Percentiles rank a stretch among this genome's conserved stretches.
phyloP scores from a whole-genome alignment of 2,113 vertebrate species.

The Cyphomyrus discorhynchus region DNA sequence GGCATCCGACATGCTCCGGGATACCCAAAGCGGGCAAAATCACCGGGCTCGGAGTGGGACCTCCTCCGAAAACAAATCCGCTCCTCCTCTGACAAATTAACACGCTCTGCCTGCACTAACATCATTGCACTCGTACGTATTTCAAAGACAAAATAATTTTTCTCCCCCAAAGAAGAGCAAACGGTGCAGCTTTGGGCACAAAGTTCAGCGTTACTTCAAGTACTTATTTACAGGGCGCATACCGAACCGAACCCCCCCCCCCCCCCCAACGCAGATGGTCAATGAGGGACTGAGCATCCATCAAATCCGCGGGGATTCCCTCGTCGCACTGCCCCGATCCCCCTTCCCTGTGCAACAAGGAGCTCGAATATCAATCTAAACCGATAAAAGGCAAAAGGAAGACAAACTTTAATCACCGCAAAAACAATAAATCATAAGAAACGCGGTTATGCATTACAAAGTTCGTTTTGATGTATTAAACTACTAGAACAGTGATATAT shows the following conservation, averaged over 20 bases:
- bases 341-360: slow-evolving; percentile 25
- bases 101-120: not conserved
- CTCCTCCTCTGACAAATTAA: not conserved
- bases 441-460: not conserved
- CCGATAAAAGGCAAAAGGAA: not conserved
- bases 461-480: not conserved
- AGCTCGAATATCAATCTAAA: not conserved
- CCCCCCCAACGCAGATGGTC: slow-evolving; percentile 46
- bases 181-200: not conserved
- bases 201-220: not conserved
- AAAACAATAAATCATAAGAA: not conserved
- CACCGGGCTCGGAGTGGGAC: not conserved
- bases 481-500: not conserved
- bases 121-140: not conserved
- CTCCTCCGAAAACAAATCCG: not conserved
- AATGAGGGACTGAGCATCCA: slow-evolving; percentile 41
- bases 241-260: not conserved
- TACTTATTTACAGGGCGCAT: not conserved
- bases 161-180: not conserved
- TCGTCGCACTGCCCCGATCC: slow-evolving; percentile 22
- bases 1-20: not conserved
- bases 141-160: not conserved
- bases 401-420: not conserved
- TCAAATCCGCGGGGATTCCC: slow-evolving; percentile 41
- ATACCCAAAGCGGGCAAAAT: not conserved